Percentiles rank a stretch among this genome's conserved stretches.
Evolutionary conservation across 2,797 vertebrate genomes (phyloP).

Genomic region (Mormyrus proboscirostris): DNA sequence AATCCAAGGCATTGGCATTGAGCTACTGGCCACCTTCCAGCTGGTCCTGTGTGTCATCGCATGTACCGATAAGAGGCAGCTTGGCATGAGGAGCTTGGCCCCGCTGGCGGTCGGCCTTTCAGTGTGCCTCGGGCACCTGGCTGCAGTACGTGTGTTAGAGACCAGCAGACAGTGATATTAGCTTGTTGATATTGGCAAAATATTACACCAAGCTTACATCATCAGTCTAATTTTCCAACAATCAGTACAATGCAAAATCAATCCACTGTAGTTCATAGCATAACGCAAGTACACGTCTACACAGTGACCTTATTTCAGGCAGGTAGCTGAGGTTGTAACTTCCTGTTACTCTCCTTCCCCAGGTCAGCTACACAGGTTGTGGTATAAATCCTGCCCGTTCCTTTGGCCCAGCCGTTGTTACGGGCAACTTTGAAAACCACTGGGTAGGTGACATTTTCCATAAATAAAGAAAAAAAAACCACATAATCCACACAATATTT

Average conservation of each 20-base stretch:
- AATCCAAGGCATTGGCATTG: constrained; percentile 66
- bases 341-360: neutral
- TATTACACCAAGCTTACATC: neutral
- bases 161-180: neutral
- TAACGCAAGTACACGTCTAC: neutral
- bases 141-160: constrained; percentile 56
- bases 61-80: constrained; percentile 61
- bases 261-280: neutral
- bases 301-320: neutral
- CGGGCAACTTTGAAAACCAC: constrained; percentile 73
- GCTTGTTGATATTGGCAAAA: neutral
- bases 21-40: constrained; percentile 71
- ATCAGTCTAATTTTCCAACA: neutral
- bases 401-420: constrained; percentile 82
- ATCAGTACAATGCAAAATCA: neutral
- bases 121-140: constrained; percentile 65
- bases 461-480: neutral
- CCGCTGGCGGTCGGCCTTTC: constrained; percentile 68
- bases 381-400: constrained; percentile 96
- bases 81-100: constrained; percentile 52
- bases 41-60: constrained; percentile 69
- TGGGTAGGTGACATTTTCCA: constrained; percentile 70
- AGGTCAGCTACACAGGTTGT: constrained; percentile 96
- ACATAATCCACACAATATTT: neutral
- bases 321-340: neutral